A percentile compares a stretch with the other conserved stretches of the same genome.
Evolutionary conservation across 2,113 vertebrate species (phyloP).

Genomic region (Zapus hudsonius): DNA sequence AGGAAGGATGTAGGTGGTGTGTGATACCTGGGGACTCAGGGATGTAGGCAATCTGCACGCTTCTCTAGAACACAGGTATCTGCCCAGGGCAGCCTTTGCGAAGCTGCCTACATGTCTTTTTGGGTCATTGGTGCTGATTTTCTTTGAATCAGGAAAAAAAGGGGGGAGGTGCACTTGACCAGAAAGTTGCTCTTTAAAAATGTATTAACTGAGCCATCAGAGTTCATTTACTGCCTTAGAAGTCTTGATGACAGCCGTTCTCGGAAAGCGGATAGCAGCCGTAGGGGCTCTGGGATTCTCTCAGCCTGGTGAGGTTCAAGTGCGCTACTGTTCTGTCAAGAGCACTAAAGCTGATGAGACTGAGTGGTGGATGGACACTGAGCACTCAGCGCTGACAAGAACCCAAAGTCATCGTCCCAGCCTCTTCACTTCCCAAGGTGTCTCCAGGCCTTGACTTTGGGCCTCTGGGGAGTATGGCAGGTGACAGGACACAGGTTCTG

Average conservation of each 20-base stretch:
- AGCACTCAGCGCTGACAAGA: background rate
- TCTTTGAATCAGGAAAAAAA: background rate
- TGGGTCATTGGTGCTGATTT: background rate
- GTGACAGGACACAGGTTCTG: background rate
- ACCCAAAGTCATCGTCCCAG: background rate
- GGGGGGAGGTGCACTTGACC: background rate
- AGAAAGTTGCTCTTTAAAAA: conserved; percentile 12
- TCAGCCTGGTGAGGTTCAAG: background rate
- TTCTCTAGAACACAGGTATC: background rate
- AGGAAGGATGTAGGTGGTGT: background rate
- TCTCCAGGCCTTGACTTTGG: background rate
- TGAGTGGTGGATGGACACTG: background rate
- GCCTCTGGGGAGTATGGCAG: background rate
- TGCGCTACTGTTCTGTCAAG: conserved; percentile 15
- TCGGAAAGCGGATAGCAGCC: background rate
- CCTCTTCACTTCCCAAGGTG: background rate
- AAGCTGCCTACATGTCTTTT: background rate
- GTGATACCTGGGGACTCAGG: background rate
- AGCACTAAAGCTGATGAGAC: background rate
- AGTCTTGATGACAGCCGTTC: background rate
- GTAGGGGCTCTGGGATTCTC: background rate
- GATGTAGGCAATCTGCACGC: background rate
- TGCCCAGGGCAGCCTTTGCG: background rate
- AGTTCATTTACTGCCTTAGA: background rate
- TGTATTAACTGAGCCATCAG: background rate